These are phyloP conservation scores for Cisticola juncidis DNA, from an alignment of 2,113 vertebrate species.

Conservation along the genomic window DNA sequence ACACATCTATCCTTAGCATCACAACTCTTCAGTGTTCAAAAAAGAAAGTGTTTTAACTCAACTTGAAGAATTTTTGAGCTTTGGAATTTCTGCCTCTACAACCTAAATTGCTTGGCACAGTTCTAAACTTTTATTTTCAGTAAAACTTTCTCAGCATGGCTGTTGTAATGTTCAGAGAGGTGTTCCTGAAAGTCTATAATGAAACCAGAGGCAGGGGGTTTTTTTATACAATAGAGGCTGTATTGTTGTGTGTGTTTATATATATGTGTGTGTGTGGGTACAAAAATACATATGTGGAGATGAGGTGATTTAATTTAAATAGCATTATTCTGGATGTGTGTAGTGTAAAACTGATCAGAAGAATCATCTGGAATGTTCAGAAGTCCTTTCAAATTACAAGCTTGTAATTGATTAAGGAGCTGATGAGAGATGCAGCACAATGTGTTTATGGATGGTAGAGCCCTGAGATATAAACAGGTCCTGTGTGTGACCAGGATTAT, in stretches of 20 bases:
- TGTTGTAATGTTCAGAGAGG: not conserved
- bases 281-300: not conserved
- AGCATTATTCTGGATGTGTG: not conserved
- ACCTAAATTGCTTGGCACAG: not conserved
- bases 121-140: slow-evolving; percentile 28
- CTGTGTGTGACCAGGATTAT: not conserved
- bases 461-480: not conserved
- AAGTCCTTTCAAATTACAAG: not conserved
- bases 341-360: not conserved
- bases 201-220: not conserved
- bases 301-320: not conserved
- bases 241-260: not conserved
- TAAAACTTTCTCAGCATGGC: not conserved
- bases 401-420: not conserved
- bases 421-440: not conserved
- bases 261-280: not conserved
- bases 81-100: not conserved
- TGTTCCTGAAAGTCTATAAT: not conserved
- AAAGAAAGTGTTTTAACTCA: not conserved
- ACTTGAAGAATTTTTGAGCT: not conserved
- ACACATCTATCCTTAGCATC: not conserved
- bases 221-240: not conserved
- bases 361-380: not conserved
- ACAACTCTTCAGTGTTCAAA: not conserved
- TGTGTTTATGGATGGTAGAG: not conserved